A percentile compares a stretch with the other conserved stretches of the same genome.
These are phyloP conservation scores for Drosophila rubida DNA, from an alignment of 2,888 invertebrate genomes.

Conservation along the genomic window DNA sequence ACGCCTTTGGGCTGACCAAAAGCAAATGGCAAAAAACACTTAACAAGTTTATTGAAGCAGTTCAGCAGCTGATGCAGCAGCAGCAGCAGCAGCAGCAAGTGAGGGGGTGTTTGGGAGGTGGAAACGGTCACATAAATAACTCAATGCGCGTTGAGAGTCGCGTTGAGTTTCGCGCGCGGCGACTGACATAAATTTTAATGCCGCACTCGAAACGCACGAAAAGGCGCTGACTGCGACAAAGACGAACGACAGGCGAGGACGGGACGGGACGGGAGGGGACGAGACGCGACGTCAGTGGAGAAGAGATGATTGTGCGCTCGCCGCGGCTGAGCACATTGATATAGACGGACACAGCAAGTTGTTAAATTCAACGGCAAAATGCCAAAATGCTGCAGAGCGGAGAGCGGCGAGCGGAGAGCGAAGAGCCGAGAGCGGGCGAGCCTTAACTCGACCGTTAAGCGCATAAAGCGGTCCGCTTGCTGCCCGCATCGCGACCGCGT, in stretches of 20 bases:
- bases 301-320: too few species aligned
- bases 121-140: conserved; percentile 56
- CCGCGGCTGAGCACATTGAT: background rate
- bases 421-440: background rate
- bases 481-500: conserved; percentile 28
- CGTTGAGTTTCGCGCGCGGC: conserved; percentile 48
- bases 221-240: conserved; percentile 61
- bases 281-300: too few species aligned
- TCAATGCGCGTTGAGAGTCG: conserved; percentile 63
- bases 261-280: background rate
- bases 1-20: conserved; percentile 34
- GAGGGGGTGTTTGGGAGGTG: background rate
- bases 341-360: conserved; percentile 29
- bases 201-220: conserved; percentile 51
- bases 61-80: background rate
- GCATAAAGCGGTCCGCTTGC: conserved; percentile 52
- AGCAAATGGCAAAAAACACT: conserved; percentile 53
- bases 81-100: background rate
- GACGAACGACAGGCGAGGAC: conserved; percentile 13
- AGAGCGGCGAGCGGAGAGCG: background rate
- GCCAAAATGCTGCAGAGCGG: conserved; percentile 36
- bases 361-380: conserved; percentile 48
- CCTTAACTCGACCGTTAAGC: conserved; percentile 61
- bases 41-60: conserved; percentile 62
- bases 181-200: conserved; percentile 64